Base-by-base conservation (phyloP, 2,888 invertebrate species). In the Cantharis nigra region DNA sequence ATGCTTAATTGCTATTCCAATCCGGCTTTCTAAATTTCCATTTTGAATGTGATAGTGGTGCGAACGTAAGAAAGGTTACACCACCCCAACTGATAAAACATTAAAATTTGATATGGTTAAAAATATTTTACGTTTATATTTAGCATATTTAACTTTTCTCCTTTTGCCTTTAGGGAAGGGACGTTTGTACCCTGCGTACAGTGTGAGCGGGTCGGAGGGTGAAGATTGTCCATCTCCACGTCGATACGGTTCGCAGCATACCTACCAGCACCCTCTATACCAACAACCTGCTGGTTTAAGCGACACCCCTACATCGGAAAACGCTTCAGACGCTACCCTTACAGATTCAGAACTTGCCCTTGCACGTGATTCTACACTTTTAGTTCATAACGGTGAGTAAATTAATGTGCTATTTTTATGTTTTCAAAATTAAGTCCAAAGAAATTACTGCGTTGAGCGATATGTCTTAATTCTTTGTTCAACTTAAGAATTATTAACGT, bases 261-360 rank as follows among this genome's bases (percentile, higher is more conserved):
- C 89, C 80, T 90, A 90, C 85, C 91, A 90, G 85, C 90, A 90
- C 84, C 90, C 90, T 65, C 85, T 89, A 77, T 89, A 89, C 80
- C 89, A 89, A 82, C 89, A 89, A 81, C 87, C 88, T 14, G 87
- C 88, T 23, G 91, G 92, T 81, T 91, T 95, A 84, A 93, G 94
- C 88, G 93, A 95, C 90, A 94, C 95, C 86, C 95, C 95, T 81
- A 94, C 94, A 67, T 94, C 95, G 81, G 95, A 95, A 88, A 95
- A 95, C 93, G 94, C 94, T 81, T 95, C 95, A 81, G 95, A 95
- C 92, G 95, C 94, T 64, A 95, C 95, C 26, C 91, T 95, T 85
- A 95, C 95, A 62, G 96, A 95, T 89, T 94, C 95, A 20, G 96
- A 96, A 90, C 90, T 95, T 87, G 95, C 95, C 84, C 91, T 95